Evolutionary conservation across 2,113 vertebrate species (phyloP).

Genomic region (Phoenicopterus ruber): DNA sequence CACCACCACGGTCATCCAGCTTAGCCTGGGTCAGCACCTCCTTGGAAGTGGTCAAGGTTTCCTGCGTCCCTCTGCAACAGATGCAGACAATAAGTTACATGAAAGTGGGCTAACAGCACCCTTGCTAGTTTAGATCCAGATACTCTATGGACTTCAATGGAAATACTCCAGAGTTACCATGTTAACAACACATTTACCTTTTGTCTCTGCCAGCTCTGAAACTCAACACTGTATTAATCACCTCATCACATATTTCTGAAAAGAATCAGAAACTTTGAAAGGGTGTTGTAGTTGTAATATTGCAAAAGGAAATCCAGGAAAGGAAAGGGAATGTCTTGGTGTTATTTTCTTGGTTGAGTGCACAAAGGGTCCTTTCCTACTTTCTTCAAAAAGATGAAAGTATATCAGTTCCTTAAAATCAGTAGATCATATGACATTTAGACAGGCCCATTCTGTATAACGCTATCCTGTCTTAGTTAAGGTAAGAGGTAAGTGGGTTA

Average conservation of each 20-base stretch:
- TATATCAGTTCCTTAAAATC: not conserved
- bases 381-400: not conserved
- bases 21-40: no score
- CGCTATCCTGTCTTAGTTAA: not conserved
- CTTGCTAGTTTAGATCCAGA: not conserved
- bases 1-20: no score
- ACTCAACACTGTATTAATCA: not conserved
- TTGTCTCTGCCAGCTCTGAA: not conserved
- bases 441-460: not conserved
- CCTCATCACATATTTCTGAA: not conserved
- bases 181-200: not conserved
- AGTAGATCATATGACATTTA: not conserved
- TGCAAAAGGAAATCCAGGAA: not conserved
- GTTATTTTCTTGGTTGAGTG: not conserved
- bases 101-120: not conserved
- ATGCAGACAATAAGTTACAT: not conserved
- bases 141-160: not conserved
- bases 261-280: not conserved
- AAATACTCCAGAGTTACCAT: not conserved
- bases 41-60: not conserved
- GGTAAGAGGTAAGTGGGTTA: not conserved
- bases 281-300: not conserved
- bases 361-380: not conserved
- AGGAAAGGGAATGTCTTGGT: not conserved
- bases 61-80: not conserved